Evolutionary conservation across 1,140 invertebrate genomes (phyloP).

Genomic region (Leptinotarsa texana): DNA sequence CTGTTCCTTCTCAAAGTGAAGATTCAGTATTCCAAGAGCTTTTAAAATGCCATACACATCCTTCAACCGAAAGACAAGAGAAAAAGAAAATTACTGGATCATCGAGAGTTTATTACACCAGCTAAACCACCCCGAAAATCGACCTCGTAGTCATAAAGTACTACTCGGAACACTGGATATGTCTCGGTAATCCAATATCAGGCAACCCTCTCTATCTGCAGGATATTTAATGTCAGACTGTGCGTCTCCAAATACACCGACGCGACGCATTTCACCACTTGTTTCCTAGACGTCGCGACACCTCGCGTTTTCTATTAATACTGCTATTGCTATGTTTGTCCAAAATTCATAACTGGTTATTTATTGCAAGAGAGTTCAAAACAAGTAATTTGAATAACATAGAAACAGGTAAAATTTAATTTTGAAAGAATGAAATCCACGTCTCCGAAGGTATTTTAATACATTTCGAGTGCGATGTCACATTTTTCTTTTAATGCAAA

Average conservation of each 20-base stretch:
- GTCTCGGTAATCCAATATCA: conserved; percentile 11
- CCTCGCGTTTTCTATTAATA: conserved; percentile 5
- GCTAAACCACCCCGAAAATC: neutral
- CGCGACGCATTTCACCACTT: conserved; percentile 22
- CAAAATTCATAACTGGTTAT: neutral
- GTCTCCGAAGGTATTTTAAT: no score
- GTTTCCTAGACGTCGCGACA: conserved; percentile 19
- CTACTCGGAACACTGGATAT: neutral
- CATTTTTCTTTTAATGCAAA: no score
- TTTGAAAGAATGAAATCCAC: no score
- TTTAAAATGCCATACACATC: neutral
- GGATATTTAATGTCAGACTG: conserved; percentile 24
- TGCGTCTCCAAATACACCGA: conserved; percentile 25
- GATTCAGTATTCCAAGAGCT: neutral
- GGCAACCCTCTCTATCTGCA: conserved; percentile 13
- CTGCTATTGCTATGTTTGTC: neutral
- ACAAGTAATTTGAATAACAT: no score
- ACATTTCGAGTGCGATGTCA: no score
- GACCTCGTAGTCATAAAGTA: neutral
- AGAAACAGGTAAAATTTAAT: no score
- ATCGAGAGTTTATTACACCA: neutral
- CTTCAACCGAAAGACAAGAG: neutral
- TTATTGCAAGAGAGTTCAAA: no score
- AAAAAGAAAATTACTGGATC: neutral
- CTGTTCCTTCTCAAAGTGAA: no score